Conservation (phyloP, 2,797 vertebrate genomes). For the Thaleichthys pacificus region DNA sequence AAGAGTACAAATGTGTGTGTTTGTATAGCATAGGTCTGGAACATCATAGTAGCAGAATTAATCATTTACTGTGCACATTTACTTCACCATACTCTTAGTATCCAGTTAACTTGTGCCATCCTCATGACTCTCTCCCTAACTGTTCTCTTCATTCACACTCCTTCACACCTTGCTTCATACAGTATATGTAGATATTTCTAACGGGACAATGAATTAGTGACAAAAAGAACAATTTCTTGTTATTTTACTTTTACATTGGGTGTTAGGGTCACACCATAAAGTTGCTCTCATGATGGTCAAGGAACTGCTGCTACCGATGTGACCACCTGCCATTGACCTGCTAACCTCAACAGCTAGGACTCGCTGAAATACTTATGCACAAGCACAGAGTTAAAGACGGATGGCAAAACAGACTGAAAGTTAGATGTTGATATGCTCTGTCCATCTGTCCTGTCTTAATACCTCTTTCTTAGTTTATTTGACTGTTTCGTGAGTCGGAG, state of each 20-base stretch:
- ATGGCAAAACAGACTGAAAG: constrained; percentile 14
- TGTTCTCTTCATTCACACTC: not conserved
- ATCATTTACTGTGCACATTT: constrained; percentile 68
- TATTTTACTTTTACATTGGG: constrained; percentile 35
- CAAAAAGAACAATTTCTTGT: constrained; percentile 38
- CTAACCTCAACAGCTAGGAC: constrained; percentile 60
- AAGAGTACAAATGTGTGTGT: not conserved
- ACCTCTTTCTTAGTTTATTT: not conserved
- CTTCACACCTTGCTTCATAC: not conserved
- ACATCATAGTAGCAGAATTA: constrained; percentile 55
- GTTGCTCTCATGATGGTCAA: constrained; percentile 4
- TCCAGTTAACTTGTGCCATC: constrained; percentile 65
- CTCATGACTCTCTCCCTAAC: not conserved
- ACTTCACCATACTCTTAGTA: constrained; percentile 71
- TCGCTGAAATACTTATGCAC: constrained; percentile 32
- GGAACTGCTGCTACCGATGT: constrained; percentile 69
- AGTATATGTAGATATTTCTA: not conserved
- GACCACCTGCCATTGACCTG: constrained; percentile 51
- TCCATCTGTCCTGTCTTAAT: constrained; percentile 1
- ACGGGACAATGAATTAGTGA: not conserved
- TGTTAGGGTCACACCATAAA: constrained; percentile 23
- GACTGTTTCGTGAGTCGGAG: not conserved
- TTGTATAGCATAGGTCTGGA: constrained; percentile 30
- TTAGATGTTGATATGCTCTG: not conserved
- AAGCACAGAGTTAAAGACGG: constrained; percentile 14